Evolutionary conservation across 2,113 vertebrate species (phyloP).

Genomic region (Antechinus flavipes): DNA sequence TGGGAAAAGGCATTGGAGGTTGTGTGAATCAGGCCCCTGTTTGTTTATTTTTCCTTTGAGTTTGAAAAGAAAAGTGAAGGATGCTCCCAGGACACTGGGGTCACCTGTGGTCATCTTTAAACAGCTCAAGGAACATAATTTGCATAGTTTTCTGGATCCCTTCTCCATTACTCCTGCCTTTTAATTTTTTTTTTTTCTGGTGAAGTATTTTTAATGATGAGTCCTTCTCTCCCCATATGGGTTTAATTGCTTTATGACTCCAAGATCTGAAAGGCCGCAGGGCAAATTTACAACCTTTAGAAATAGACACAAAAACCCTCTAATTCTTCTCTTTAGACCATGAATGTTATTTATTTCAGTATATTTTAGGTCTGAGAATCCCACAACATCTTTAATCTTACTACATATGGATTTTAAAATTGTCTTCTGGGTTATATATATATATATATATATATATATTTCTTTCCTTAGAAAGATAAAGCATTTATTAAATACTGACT

Average conservation of each 20-base stretch:
- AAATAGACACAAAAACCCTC: neutral
- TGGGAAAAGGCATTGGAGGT: constrained; percentile 69
- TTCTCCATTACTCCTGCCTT: neutral
- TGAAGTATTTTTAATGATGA: neutral
- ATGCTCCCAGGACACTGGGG: constrained; percentile 44
- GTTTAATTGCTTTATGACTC: neutral
- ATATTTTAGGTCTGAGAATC: neutral
- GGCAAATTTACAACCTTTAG: neutral
- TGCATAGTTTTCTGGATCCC: constrained; percentile 26
- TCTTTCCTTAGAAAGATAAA: neutral
- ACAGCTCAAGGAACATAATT: constrained; percentile 34
- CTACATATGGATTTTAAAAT: neutral
- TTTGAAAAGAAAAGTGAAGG: constrained; percentile 45
- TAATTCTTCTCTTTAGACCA: neutral
- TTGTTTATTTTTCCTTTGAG: constrained; percentile 57
- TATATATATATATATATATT: neutral
- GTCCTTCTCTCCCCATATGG: neutral
- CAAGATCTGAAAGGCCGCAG: neutral
- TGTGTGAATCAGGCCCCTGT: constrained; percentile 62
- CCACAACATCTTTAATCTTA: neutral
- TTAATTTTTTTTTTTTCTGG: too few relatives aligned
- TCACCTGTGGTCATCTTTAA: constrained; percentile 26
- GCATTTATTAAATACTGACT: neutral
- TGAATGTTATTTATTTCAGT: neutral
- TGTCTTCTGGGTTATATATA: neutral